Conservation (phyloP, 1,140 invertebrate genomes). For the Zaprionus lachaisei region DNA sequence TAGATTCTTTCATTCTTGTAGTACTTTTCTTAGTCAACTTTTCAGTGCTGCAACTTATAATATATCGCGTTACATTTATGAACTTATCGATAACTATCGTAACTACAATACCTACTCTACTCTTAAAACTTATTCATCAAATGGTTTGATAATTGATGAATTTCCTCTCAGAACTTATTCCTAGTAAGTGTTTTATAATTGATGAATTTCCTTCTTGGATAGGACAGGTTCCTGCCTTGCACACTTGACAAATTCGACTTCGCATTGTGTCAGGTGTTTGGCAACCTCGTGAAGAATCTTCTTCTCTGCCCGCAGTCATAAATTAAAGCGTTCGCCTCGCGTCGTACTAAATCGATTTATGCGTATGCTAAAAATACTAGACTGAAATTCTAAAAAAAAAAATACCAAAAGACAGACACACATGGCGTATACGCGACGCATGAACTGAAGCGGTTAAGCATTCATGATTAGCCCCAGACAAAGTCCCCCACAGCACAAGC, state of each 20-base stretch:
- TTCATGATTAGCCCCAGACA: conserved; percentile 66
- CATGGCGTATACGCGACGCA: conserved; percentile 61
- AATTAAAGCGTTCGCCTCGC: conserved; percentile 44
- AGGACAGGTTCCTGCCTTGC: conserved; percentile 45
- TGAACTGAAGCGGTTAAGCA: conserved; percentile 58
- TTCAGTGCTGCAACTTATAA: no score
- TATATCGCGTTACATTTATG: no score
- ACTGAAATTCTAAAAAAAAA: neutral
- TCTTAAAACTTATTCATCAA: no score
- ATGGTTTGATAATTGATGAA: neutral
- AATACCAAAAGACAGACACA: conserved; percentile 25
- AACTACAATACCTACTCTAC: no score
- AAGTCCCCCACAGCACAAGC: conserved; percentile 39
- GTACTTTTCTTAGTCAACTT: no score
- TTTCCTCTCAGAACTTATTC: neutral
- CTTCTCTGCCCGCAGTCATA: conserved; percentile 37
- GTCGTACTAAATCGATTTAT: conserved; percentile 44
- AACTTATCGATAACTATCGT: no score
- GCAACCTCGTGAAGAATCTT: conserved; percentile 41
- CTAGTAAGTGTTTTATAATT: neutral
- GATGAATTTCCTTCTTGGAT: conserved; percentile 25
- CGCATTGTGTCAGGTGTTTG: conserved; percentile 61
- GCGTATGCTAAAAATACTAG: conserved; percentile 27
- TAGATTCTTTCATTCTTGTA: no score
- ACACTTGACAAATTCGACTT: conserved; percentile 41